Percentiles rank a stretch among this genome's conserved stretches.
phyloP scores from a whole-genome alignment of 2,113 vertebrate species.

The Megaceryle maxima region DNA sequence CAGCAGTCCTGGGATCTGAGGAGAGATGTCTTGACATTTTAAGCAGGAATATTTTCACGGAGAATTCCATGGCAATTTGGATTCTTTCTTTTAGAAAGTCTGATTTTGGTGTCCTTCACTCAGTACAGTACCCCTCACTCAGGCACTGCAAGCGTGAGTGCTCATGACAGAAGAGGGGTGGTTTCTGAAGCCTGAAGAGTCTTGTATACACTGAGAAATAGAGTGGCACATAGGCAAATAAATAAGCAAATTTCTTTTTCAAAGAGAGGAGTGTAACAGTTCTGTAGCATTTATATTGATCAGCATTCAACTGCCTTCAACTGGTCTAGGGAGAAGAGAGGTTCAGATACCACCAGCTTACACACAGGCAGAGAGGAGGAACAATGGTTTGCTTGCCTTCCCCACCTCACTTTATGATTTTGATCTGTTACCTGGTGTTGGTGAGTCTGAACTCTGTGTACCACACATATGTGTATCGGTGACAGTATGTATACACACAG shows the following conservation, averaged over 20 bases:
- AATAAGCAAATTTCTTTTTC: background rate
- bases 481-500: background rate
- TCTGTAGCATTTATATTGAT: background rate
- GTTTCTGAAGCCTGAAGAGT: background rate
- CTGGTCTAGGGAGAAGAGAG: background rate
- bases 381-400: background rate
- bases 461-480: background rate
- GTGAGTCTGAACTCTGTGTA: background rate
- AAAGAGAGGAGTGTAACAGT: background rate
- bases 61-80: background rate
- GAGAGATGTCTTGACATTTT: background rate
- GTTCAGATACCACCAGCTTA: background rate
- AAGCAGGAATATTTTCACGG: background rate
- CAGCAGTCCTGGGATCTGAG: background rate
- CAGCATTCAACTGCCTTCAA: background rate
- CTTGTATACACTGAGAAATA: background rate
- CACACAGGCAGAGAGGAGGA: background rate
- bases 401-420: background rate
- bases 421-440: background rate
- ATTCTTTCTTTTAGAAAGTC: background rate
- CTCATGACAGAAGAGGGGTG: background rate
- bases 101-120: background rate
- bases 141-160: background rate
- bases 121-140: background rate
- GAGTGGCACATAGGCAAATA: background rate